Evolutionary conservation across 2,797 vertebrate genomes (phyloP).

Genomic region (Cynopterus sphinx): DNA sequence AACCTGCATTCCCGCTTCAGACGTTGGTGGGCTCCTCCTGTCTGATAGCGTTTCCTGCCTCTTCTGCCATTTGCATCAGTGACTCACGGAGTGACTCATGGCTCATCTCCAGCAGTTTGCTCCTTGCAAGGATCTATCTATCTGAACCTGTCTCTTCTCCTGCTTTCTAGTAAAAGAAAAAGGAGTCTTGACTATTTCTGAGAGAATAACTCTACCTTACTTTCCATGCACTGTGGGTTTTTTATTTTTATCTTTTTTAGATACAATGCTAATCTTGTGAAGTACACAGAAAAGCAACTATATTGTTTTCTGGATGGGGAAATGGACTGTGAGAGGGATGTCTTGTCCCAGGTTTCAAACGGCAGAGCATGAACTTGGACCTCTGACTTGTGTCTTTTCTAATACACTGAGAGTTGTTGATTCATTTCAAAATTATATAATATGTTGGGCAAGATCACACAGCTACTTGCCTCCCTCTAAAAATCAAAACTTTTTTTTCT

Average conservation of each 20-base stretch:
- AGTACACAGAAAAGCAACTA: not conserved
- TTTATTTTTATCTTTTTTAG: not conserved
- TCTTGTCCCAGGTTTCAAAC: not conserved
- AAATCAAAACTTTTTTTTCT: not conserved
- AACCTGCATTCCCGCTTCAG: not conserved
- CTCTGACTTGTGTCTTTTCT: not conserved
- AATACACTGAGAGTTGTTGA: fast-evolving
- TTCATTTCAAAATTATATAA: not conserved
- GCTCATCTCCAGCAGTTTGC: not conserved
- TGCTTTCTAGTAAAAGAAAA: not conserved
- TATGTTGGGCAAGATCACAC: not conserved
- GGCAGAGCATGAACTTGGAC: not conserved
- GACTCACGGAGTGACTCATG: not conserved
- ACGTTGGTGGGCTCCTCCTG: not conserved
- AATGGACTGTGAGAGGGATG: not conserved
- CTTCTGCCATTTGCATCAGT: not conserved
- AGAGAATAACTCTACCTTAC: not conserved
- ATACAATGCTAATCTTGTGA: not conserved
- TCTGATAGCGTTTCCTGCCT: not conserved
- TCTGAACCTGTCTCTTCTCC: not conserved
- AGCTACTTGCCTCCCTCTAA: not conserved
- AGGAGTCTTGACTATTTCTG: not conserved
- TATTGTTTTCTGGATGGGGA: not conserved
- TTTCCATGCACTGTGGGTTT: not conserved
- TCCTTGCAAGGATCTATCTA: not conserved